Conservation (phyloP, 1,140 invertebrate genomes). For the Sinonovacula constricta region DNA sequence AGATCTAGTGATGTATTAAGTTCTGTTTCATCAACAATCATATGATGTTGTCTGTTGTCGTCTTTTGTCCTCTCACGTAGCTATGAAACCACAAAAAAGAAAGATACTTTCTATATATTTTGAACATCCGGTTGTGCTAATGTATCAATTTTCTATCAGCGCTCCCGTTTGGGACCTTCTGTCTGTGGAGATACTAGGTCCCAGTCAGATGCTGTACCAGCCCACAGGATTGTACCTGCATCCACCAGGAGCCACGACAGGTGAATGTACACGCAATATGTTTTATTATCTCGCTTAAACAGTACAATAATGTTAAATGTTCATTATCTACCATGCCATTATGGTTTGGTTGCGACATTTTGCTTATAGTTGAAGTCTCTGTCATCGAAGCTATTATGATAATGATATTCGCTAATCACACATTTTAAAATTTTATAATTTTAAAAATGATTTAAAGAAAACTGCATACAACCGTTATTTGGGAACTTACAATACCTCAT, state of each 20-base stretch:
- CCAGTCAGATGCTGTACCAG: neutral
- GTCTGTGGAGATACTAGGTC: neutral
- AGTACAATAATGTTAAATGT: too few species aligned
- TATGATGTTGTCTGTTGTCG: too few species aligned
- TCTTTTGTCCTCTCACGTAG: too few species aligned
- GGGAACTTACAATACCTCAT: too few species aligned
- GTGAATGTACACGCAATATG: too few species aligned
- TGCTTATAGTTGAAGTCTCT: neutral
- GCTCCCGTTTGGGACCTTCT: neutral
- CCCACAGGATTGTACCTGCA: conserved; percentile 8
- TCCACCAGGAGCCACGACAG: neutral
- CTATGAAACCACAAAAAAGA: neutral
- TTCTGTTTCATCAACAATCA: too few species aligned
- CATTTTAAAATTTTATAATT: neutral
- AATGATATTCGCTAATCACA: neutral
- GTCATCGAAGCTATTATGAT: conserved; percentile 5
- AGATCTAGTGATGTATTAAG: too few species aligned
- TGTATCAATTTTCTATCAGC: neutral
- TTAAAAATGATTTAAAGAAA: too few species aligned
- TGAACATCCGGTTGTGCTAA: neutral
- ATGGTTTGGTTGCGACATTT: neutral
- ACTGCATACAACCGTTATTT: too few species aligned
- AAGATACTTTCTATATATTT: neutral
- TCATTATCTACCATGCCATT: neutral
- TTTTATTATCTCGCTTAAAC: too few species aligned